These are phyloP conservation scores for Drosophila phalerata DNA, from an alignment of 2,888 invertebrate genomes.

Conservation along the genomic window DNA sequence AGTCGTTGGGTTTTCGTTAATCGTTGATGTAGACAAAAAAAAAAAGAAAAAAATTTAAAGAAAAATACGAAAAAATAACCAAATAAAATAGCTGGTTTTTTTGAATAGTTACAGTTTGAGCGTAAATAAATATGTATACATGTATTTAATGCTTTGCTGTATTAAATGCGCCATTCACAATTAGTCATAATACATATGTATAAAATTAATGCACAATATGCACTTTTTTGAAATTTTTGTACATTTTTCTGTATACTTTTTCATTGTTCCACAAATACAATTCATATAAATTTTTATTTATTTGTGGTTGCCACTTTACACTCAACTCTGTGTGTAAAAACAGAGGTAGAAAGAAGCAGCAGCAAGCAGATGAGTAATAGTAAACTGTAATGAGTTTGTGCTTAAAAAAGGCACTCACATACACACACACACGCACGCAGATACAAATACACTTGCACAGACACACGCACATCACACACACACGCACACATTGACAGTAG, in stretches of 20 bases:
- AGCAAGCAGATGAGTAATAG: conserved; percentile 59
- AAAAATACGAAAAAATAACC: not conserved
- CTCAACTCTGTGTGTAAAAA: conserved; percentile 4
- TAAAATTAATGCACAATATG: conserved; percentile 20
- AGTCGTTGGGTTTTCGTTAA: conserved; percentile 82
- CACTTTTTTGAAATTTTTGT: conserved; percentile 39
- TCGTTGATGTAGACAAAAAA: conserved; percentile 83
- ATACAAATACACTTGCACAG: conserved; percentile 15
- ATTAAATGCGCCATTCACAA: conserved; percentile 39
- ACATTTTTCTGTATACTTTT: conserved; percentile 45
- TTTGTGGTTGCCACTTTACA: conserved; percentile 26
- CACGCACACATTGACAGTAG: conserved; percentile 10
- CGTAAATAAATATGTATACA: conserved; percentile 41
- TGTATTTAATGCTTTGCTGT: conserved; percentile 23
- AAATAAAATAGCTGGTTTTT: conserved; percentile 68
- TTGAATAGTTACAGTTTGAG: conserved; percentile 60
- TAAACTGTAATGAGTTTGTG: conserved; percentile 68
- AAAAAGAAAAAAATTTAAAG: conserved; percentile 65
- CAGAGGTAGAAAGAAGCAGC: conserved; percentile 21
- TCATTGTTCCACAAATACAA: conserved; percentile 32
- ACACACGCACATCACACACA: conserved; percentile 32
- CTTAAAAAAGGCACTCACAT: conserved; percentile 57
- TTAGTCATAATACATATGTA: conserved; percentile 21
- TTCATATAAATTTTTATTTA: conserved; percentile 29
- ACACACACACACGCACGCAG: conserved; percentile 9